phyloP scores from a whole-genome alignment of 2,113 vertebrate species.

The Scomber japonicus region DNA sequence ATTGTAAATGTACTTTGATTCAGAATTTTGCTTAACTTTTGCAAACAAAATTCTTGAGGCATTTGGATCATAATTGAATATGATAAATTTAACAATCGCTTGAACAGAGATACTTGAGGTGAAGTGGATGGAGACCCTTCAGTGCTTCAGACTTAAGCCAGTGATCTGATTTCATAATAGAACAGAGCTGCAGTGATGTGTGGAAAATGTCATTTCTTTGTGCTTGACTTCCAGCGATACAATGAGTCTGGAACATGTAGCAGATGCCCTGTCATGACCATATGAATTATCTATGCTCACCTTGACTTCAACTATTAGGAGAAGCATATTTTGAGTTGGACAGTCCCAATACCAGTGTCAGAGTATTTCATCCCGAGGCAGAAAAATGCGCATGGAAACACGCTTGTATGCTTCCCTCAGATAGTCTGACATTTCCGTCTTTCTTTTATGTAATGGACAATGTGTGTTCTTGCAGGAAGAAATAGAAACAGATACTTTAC shows the following conservation, averaged over 20 bases:
- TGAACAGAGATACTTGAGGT: background rate
- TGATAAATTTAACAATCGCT: background rate
- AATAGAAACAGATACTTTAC: background rate
- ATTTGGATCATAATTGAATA: background rate
- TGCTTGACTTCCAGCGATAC: constrained; percentile 21
- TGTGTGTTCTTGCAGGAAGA: constrained; percentile 29
- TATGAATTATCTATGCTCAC: constrained; percentile 51
- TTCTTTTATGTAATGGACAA: constrained; percentile 31
- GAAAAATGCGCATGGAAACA: constrained; percentile 3
- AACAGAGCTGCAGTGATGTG: constrained; percentile 20
- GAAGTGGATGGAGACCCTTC: background rate
- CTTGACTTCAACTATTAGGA: constrained; percentile 19
- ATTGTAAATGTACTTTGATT: no score
- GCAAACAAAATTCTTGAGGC: background rate
- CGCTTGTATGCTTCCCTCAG: background rate
- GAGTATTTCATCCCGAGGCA: background rate
- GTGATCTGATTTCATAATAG: constrained; percentile 13
- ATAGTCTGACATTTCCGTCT: constrained; percentile 27
- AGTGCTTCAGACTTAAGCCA: background rate
- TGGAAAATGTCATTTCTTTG: constrained; percentile 9
- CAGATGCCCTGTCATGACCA: constrained; percentile 10
- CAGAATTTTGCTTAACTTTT: background rate
- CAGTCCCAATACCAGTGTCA: background rate
- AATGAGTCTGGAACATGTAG: constrained; percentile 14
- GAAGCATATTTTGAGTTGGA: background rate